phyloP scores from a whole-genome alignment of 2,888 invertebrate genomes.

The Nomada flava region DNA sequence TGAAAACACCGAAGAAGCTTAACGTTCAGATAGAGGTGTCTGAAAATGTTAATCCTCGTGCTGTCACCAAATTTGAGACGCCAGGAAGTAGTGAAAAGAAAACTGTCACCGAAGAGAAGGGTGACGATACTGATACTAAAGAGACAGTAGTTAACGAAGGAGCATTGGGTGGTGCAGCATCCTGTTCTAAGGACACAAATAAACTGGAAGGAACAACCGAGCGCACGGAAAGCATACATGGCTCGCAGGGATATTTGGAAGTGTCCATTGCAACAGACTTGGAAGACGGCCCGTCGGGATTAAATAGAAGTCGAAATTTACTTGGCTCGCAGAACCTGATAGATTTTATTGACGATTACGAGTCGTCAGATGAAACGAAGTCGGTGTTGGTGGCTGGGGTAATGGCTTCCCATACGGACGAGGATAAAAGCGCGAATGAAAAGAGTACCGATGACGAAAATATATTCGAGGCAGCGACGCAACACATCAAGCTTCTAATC shows the following conservation, averaged over 20 bases:
- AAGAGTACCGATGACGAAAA: slow-evolving; percentile 46
- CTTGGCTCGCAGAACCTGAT: slow-evolving; percentile 49
- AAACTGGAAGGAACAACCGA: not conserved
- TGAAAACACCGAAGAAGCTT: not conserved
- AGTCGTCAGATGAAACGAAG: not conserved
- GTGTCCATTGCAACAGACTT: slow-evolving; percentile 20
- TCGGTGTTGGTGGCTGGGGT: not conserved
- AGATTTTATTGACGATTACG: slow-evolving; percentile 13
- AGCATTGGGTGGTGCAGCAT: too few relatives aligned
- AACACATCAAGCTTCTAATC: not conserved
- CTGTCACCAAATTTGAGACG: not conserved
- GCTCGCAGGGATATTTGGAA: slow-evolving; percentile 8
- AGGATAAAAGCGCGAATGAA: not conserved
- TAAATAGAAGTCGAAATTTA: slow-evolving; percentile 38
- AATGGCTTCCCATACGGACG: not conserved
- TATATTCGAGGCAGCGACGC: slow-evolving; percentile 45
- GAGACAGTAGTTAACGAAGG: not conserved
- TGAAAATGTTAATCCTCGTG: not conserved
- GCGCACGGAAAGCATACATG: not conserved
- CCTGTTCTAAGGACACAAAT: not conserved
- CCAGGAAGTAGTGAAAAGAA: not conserved
- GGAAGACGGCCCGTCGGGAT: slow-evolving; percentile 17
- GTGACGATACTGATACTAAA: not conserved
- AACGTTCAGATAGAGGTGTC: slow-evolving; percentile 16
- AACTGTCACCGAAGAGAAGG: not conserved